Conservation (phyloP, 2,888 invertebrate species). For the Apamea monoglypha region DNA sequence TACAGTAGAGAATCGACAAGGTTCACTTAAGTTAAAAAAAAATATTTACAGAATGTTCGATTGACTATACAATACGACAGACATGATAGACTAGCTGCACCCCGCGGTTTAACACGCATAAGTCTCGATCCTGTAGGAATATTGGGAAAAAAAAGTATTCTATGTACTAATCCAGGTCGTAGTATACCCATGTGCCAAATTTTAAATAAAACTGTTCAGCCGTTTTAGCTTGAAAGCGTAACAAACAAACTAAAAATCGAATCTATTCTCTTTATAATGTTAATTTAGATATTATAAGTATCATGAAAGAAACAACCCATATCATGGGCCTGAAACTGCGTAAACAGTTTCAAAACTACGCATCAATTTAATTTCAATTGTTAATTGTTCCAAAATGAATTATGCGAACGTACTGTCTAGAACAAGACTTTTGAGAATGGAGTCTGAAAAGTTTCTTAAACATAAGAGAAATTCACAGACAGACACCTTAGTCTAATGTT, state of each 20-base stretch:
- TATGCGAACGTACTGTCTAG: constrained; percentile 7
- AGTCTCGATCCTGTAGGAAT: not conserved
- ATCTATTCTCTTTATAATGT: not conserved
- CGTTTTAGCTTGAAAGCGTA: not conserved
- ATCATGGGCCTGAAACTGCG: not conserved
- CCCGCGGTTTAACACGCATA: too few relatives aligned
- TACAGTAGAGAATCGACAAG: not conserved
- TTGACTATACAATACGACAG: not conserved
- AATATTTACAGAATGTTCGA: not conserved
- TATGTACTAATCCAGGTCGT: not conserved
- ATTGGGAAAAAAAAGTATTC: too few relatives aligned
- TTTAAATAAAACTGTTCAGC: not conserved
- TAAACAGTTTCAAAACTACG: not conserved
- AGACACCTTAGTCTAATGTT: constrained; percentile 37
- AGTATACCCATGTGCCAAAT: not conserved
- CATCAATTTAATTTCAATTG: constrained; percentile 12
- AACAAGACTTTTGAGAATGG: constrained; percentile 26
- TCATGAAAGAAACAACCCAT: not conserved
- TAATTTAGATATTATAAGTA: not conserved
- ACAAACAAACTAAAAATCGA: not conserved
- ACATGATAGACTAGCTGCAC: not conserved
- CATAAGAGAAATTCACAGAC: constrained; percentile 42
- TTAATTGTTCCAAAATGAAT: constrained; percentile 25
- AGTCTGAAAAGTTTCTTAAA: constrained; percentile 36
- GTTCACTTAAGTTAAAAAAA: not conserved